phyloP scores from a whole-genome alignment of 2,888 invertebrate genomes.

The Malthinus seriepunctatus region DNA sequence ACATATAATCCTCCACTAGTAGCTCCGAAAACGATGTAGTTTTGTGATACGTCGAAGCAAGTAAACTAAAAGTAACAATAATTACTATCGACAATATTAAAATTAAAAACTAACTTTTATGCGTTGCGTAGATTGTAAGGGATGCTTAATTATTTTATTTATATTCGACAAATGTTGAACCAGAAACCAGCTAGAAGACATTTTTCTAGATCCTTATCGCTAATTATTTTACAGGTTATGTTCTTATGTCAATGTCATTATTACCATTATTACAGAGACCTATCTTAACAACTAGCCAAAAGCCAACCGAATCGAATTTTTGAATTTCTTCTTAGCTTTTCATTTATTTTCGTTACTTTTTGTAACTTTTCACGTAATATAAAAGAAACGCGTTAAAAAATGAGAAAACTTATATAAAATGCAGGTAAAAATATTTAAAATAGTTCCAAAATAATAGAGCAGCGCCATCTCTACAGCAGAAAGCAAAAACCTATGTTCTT shows the following conservation, averaged over 20 bases:
- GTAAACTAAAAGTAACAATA: conserved; percentile 64
- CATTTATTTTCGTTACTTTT: no score
- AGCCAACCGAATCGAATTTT: no score
- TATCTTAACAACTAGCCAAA: background rate
- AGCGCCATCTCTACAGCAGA: no score
- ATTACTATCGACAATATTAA: conserved; percentile 17
- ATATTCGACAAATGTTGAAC: conserved; percentile 54
- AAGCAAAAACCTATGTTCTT: no score
- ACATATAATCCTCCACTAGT: conserved; percentile 82
- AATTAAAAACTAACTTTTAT: conserved; percentile 65
- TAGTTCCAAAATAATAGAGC: no score
- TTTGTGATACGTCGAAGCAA: conserved; percentile 74
- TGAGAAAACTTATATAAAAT: no score
- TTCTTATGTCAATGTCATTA: background rate
- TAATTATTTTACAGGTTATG: conserved; percentile 1
- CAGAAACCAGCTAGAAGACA: conserved; percentile 37
- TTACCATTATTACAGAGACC: background rate
- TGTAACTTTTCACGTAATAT: background rate
- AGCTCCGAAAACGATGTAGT: conserved; percentile 76
- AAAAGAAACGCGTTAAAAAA: background rate
- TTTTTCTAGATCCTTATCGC: background rate
- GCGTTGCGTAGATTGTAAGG: conserved; percentile 68
- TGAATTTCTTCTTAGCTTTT: no score
- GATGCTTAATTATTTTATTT: conserved; percentile 63
- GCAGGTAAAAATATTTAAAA: no score